Percentiles rank a stretch among this genome's conserved stretches.
Conservation (phyloP, 2,113 vertebrate species). For the Pseudorhombus dupliciocellatus region DNA sequence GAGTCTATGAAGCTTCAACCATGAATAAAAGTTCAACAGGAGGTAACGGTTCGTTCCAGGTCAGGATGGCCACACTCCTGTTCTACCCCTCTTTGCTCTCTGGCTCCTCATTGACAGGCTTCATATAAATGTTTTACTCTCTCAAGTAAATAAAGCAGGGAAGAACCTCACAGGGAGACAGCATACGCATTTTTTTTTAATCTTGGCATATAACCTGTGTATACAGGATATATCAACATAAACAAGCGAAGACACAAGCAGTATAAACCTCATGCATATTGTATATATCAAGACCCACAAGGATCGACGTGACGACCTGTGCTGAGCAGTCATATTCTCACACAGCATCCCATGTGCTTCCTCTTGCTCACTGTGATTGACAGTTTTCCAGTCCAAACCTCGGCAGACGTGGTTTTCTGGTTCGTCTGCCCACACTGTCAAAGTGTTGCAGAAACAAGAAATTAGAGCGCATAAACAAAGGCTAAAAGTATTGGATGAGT, state of each 20-base stretch:
- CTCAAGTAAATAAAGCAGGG: conserved; percentile 19
- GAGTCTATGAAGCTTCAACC: neutral
- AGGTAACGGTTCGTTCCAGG: conserved; percentile 38
- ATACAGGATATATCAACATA: conserved; percentile 8
- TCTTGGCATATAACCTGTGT: neutral
- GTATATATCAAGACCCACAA: conserved; percentile 11
- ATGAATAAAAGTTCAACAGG: conserved; percentile 59
- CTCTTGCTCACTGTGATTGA: conserved; percentile 26
- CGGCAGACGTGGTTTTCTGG: conserved; percentile 52
- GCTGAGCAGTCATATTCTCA: conserved; percentile 8
- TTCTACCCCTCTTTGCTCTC: conserved; percentile 7
- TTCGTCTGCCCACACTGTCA: conserved; percentile 24
- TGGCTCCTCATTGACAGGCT: conserved; percentile 32
- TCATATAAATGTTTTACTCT: conserved; percentile 46
- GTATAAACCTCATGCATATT: neutral
- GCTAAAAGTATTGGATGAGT: neutral
- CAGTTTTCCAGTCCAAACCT: conserved; percentile 45
- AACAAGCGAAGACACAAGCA: neutral
- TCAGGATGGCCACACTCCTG: conserved; percentile 8
- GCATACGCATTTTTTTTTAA: conserved; percentile 8
- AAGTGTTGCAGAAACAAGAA: conserved; percentile 54
- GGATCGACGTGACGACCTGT: neutral
- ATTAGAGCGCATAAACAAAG: conserved; percentile 20
- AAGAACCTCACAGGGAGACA: neutral
- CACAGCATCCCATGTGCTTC: neutral